phyloP scores from a whole-genome alignment of 1,140 invertebrate species.

The Sesamia nonagrioides region DNA sequence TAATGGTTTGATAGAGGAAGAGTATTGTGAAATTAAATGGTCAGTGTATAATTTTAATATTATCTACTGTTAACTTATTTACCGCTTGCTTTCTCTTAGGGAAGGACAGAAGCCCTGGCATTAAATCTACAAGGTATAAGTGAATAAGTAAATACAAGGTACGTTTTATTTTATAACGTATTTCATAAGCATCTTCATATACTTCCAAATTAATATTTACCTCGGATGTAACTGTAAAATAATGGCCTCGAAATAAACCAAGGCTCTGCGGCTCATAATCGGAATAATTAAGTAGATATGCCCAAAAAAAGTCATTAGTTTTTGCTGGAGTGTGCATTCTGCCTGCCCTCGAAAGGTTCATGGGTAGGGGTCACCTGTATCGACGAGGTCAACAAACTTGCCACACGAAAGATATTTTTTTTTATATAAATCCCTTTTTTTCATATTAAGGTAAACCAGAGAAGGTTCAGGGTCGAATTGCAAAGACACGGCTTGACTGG shows the following conservation, averaged over 20 bases:
- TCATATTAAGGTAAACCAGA: background rate
- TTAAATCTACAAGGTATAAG: background rate
- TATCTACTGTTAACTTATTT: background rate
- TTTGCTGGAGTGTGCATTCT: background rate
- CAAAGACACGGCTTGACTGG: too few species aligned
- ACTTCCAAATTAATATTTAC: constrained; percentile 2
- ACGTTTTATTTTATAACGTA: too few species aligned
- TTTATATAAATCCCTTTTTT: background rate
- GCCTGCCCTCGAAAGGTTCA: background rate
- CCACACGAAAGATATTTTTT: background rate
- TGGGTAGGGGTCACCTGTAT: constrained; percentile 9
- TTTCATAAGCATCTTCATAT: background rate
- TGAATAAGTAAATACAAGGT: background rate
- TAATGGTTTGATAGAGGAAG: constrained; percentile 1
- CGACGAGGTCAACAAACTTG: constrained; percentile 2
- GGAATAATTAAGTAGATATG: constrained; percentile 2
- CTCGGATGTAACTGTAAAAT: background rate
- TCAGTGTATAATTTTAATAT: background rate
- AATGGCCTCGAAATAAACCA: background rate
- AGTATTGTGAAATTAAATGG: background rate
- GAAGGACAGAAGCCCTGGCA: background rate
- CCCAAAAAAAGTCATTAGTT: background rate
- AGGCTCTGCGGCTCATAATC: constrained; percentile 1
- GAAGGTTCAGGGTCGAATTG: too few species aligned
- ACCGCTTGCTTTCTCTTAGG: background rate